Evolutionary conservation across 2,888 invertebrate species (phyloP), one percentile per base, ranked within the genome.

Genomic region (Harpalus rufipes): DNA sequence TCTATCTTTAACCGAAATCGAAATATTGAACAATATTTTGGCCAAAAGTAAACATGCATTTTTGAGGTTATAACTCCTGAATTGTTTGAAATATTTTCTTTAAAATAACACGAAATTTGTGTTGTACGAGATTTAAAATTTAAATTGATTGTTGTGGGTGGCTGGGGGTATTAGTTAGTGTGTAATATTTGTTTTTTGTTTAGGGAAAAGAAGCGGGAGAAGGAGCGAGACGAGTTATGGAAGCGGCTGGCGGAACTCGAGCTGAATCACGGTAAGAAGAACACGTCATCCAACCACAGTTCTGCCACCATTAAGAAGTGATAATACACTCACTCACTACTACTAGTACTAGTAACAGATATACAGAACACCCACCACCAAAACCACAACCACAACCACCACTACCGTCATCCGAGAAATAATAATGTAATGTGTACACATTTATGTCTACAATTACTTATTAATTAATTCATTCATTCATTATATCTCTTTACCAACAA

Each of bases 191-290:
- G n/a, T 72, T 76, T 51, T 63, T 10, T 79, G 63, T 25, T 1
- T 8, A 97, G 98, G 93, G 97, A 98, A 93, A 96, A 97, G 94
- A 96, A 97, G 94, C 93, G 97, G 92, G 97, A 98, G 94, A 95
- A 98, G 93, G 97, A 99, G 94, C 93, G 98, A 92, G 97, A 98
- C 91, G 99, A 99, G 92, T 93, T 99, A 91, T 99, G 99, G 99
- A 97, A 97, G 93, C 96, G 95, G 92, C 93, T 98, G 92, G 96
- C 95, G 90, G 97, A 97, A 93, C 94, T 98, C 92, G 97, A 97
- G 94, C 93, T 96, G 91, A 93, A 93, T 92, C 93, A 92, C 91
- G 92, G 92, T 91, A 92, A 93, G 89, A 86, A 86, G 86, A 89
- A 89, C 86, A 89, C 87, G 87, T 86, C 86, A 86, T 65, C 85